Evolutionary conservation across 2,888 invertebrate genomes (phyloP), one percentile per base, ranked within the genome.

Genomic region (Coenonympha glycerion): DNA sequence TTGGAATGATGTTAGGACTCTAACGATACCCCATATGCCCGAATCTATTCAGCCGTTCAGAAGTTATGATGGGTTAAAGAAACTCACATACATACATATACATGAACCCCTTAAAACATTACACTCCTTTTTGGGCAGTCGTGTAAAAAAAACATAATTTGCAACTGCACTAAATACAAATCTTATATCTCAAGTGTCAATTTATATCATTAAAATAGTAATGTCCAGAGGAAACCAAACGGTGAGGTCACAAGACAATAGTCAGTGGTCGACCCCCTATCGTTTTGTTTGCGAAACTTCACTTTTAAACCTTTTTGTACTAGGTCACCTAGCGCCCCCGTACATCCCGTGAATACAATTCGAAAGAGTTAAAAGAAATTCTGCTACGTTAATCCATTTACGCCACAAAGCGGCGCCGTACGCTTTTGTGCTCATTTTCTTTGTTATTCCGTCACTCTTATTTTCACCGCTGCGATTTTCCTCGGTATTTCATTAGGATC

Each of bases 261-360:
- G 49, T n/a, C 8, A 31, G 31, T 19, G 40, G 26, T 6, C 40
- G 48, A 45, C 48, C 44, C n/a, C n/a, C n/a, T n/a, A n/a, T n/a
- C 16, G 31, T 47, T 37, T 52, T 47, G 50, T 53, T 49, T 36
- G 53, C 47, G 45, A 36, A 30, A 53, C 28, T n/a, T n/a, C 40
- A 53, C 40, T 56, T 56, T 33, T 44, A 34, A 49, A 30, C 30
- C 34, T 31, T 24, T 49, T 50, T 56, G 53, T 28, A 28, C 36
- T 47, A 49, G 52, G 52, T 47, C 49, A 49, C 47, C 49, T 52
- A 33, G 40, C 39, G 6, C 18, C 11, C 31, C 33, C 21, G 47
- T 40, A 24, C 47, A 40, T 46, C 40, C 49, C 42, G 42, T 21
- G 26, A 37, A 49, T 49, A 42, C 42, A 44, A 42, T 49, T 42